Evolutionary conservation across 2,888 invertebrate species (phyloP), one percentile per base, ranked within the genome.

Genomic region (Caenorhabditis wallacei): DNA sequence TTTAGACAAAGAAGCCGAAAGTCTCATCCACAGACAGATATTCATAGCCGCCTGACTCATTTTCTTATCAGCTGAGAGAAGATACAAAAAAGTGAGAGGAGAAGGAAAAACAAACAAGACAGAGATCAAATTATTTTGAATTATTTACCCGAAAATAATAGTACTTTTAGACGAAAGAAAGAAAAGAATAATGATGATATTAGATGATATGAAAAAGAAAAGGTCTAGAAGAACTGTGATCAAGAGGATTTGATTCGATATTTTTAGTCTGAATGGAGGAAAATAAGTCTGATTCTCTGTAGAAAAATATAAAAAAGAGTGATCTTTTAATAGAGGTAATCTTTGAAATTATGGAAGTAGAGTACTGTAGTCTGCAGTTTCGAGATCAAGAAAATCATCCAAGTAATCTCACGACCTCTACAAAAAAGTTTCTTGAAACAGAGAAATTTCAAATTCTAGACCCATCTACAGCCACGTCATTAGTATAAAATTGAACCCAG

Each of bases 401-500:
- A n/a, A n/a, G n/a, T n/a, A n/a, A n/a, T n/a, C n/a, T n/a, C n/a
- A n/a, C n/a, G n/a, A n/a, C n/a, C n/a, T n/a, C n/a, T n/a, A n/a
- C n/a, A n/a, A n/a, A n/a, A n/a, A n/a, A n/a, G n/a, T n/a, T n/a
- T n/a, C n/a, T n/a, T n/a, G n/a, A n/a, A n/a, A n/a, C n/a, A n/a
- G n/a, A n/a, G n/a, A n/a, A n/a, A n/a, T n/a, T n/a, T n/a, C 4
- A 30, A 30, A 30, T 8, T 30, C 4, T 30, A 8, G 30, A 48
- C 8, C 18, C 18, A 18, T 22, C 26, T n/a, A n/a, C n/a, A n/a
- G n/a, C n/a, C 64, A 43, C 43, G 30, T 43, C 61, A 43, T 51
- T 51, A 64, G 64, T 48, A 64, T 51, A 43, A 63, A 66, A n/a
- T 68, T 51, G 54, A 56, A 56, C 46, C 61, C 56, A 26, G 56